Percentiles rank a stretch among this genome's conserved stretches.
Evolutionary conservation across 2,113 vertebrate species (phyloP).

Genomic region (Motacilla tschutschensis): DNA sequence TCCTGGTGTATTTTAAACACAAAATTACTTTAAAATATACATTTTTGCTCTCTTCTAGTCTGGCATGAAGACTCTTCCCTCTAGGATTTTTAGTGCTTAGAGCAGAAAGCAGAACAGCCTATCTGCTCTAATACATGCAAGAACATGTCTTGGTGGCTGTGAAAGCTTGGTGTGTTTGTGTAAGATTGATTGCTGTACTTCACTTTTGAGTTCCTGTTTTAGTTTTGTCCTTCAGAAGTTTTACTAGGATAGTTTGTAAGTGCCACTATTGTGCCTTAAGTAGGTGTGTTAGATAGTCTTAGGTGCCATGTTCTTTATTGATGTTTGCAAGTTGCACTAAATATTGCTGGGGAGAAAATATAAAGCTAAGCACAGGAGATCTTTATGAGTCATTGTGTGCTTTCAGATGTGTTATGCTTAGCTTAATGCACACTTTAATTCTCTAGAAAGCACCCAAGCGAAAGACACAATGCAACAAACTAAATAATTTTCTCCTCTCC

Average conservation of each 20-base stretch:
- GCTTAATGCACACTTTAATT: not conserved
- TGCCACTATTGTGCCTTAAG: not conserved
- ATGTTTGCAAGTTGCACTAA: not conserved
- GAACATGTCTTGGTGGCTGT: not conserved
- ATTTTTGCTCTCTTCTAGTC: not conserved
- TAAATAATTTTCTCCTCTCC: not conserved
- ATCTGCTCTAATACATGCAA: not conserved
- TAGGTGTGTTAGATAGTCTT: not conserved
- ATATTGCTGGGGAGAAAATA: not conserved
- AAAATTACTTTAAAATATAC: not conserved
- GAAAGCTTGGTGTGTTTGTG: not conserved
- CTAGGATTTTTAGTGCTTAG: not conserved
- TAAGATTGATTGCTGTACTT: not conserved
- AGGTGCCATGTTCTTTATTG: not conserved
- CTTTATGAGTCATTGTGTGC: not conserved
- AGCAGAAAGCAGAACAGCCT: not conserved
- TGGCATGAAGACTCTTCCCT: not conserved
- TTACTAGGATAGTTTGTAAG: not conserved
- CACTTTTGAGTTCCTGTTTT: not conserved
- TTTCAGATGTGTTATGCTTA: conserved; percentile 4
- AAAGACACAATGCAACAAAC: not conserved
- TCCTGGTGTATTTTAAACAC: not conserved
- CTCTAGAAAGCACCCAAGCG: not conserved
- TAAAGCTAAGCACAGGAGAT: not conserved
- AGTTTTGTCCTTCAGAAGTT: conserved; percentile 35